Conservation (phyloP, 2,888 invertebrate genomes). For the Formica aserva region DNA sequence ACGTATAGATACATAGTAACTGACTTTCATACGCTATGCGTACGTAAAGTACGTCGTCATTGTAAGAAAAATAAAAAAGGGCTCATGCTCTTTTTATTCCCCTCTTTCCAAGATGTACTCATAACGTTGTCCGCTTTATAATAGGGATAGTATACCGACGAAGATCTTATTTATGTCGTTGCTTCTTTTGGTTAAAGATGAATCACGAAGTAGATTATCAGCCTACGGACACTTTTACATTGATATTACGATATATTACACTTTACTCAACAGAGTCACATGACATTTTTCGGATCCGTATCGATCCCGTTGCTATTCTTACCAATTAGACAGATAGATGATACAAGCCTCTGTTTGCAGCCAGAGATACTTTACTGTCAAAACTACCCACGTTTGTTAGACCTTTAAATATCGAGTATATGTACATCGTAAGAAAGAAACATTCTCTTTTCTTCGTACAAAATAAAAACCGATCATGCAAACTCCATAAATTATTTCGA, state of each 20-base stretch:
- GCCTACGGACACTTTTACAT: conserved; percentile 45
- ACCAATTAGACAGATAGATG: neutral
- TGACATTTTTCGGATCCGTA: neutral
- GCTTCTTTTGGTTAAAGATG: conserved; percentile 46
- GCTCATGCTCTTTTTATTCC: conserved; percentile 59
- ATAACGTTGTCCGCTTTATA: conserved; percentile 19
- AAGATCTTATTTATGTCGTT: conserved; percentile 60
- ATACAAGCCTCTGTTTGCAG: neutral
- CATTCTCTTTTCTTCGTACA: neutral
- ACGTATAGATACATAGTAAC: conserved; percentile 71
- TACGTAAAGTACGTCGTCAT: conserved; percentile 72
- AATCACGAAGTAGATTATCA: conserved; percentile 67
- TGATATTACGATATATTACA: conserved; percentile 27
- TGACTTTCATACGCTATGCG: conserved; percentile 74
- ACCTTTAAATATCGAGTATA: conserved; percentile 26
- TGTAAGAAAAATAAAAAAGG: conserved; percentile 77
- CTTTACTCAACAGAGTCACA: conserved; percentile 21
- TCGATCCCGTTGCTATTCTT: conserved; percentile 14
- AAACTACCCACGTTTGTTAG: conserved; percentile 24
- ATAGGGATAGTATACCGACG: conserved; percentile 57
- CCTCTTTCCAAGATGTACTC: conserved; percentile 26
- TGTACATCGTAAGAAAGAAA: neutral
- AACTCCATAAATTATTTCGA: neutral
- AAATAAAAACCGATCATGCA: neutral
- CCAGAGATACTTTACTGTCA: conserved; percentile 7